Evolutionary conservation across 2,888 invertebrate species (phyloP).

Genomic region (Oscheius sp.): DNA sequence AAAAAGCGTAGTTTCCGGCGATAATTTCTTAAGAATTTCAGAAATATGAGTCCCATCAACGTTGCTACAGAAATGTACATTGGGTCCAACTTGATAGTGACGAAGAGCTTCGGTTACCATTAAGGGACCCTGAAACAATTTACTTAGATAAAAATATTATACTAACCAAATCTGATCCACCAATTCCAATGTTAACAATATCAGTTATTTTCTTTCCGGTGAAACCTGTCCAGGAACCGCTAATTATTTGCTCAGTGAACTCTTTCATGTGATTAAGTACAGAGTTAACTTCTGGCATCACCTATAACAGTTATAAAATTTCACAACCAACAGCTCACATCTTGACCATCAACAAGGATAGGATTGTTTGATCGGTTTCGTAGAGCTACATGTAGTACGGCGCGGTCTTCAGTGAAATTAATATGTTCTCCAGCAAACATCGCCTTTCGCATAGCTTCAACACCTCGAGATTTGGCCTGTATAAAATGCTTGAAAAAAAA

Average conservation of each 20-base stretch:
- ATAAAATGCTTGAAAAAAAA: neutral
- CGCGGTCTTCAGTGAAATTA: constrained; percentile 94
- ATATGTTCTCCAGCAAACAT: constrained; percentile 94
- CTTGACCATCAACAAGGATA: constrained; percentile 84
- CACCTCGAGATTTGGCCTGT: constrained; percentile 80
- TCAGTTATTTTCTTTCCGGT: constrained; percentile 94
- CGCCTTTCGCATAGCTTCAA: constrained; percentile 85
- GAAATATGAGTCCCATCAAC: constrained; percentile 98
- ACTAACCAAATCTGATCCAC: constrained; percentile 90
- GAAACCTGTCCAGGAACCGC: constrained; percentile 79
- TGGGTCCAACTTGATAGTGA: constrained; percentile 84
- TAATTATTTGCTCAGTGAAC: constrained; percentile 79
- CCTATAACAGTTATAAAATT: constrained; percentile 66
- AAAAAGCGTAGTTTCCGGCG: constrained; percentile 92
- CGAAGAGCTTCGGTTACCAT: constrained; percentile 99
- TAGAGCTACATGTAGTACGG: constrained; percentile 92
- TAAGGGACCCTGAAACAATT: constrained; percentile 81
- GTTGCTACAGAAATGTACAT: constrained; percentile 95
- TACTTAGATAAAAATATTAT: neutral
- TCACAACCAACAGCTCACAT: constrained; percentile 77
- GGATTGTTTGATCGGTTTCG: constrained; percentile 84
- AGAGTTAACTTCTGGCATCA: constrained; percentile 87
- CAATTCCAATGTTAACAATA: constrained; percentile 98
- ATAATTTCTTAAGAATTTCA: constrained; percentile 84
- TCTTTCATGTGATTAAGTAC: constrained; percentile 93